Conservation (phyloP, 2,113 vertebrate species). For the Tinamus guttatus region DNA sequence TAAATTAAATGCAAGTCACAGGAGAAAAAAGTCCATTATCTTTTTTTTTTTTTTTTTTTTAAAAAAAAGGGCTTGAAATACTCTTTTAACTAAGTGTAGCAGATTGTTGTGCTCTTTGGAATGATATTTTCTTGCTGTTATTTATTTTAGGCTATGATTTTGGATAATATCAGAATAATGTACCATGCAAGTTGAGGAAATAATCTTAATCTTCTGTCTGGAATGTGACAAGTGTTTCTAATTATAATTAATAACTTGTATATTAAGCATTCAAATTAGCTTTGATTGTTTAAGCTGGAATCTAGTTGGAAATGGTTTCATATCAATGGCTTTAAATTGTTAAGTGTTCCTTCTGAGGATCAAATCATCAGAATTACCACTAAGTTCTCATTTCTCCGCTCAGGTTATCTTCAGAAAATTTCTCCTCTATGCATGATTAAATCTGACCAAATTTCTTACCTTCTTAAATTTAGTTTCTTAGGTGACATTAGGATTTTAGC, state of each 20-base stretch:
- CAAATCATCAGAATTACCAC: background rate
- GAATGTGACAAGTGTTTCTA: constrained; percentile 62
- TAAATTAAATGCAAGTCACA: background rate
- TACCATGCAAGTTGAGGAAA: constrained; percentile 30
- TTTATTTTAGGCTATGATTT: background rate
- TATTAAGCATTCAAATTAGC: constrained; percentile 26
- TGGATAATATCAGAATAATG: constrained; percentile 32
- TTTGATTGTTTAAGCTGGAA: constrained; percentile 41
- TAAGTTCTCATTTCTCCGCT: background rate
- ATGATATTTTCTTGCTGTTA: background rate
- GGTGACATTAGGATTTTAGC: background rate
- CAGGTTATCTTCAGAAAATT: background rate
- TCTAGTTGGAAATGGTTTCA: background rate
- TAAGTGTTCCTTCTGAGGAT: background rate
- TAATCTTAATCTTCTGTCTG: constrained; percentile 58
- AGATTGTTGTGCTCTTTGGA: background rate
- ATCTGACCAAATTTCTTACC: background rate
- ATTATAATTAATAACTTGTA: constrained; percentile 62
- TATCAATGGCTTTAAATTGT: background rate
- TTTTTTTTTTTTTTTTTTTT: too few relatives aligned
- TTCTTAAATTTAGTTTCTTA: background rate
- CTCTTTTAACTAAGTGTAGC: background rate
- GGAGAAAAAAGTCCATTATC: background rate
- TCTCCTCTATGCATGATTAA: background rate
- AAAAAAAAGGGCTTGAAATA: background rate